Conservation (phyloP, 92 coral and sea anemone genomes). For the Galaxea fascicularis region DNA sequence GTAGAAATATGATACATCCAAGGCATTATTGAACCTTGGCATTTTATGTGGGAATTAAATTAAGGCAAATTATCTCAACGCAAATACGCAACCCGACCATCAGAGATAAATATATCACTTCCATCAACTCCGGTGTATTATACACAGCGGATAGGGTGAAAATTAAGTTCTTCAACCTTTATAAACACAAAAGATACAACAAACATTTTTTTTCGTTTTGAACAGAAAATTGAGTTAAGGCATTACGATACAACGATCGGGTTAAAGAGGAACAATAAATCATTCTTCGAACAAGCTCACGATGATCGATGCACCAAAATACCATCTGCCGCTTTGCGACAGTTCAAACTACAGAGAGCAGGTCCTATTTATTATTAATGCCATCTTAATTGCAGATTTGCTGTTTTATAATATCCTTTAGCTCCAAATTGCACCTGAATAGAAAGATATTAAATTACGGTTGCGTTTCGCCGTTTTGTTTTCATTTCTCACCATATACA, state of each 20-base stretch:
- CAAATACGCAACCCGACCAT: not conserved
- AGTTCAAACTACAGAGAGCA: slow-evolving; percentile 36
- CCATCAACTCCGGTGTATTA: slow-evolving; percentile 4
- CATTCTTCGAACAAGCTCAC: slow-evolving; percentile 26
- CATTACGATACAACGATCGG: not conserved
- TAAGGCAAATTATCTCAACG: not conserved
- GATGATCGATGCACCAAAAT: slow-evolving; percentile 37
- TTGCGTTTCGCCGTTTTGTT: not conserved
- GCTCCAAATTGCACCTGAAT: slow-evolving; percentile 1
- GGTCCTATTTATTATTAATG: slow-evolving; percentile 44
- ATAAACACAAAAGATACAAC: not conserved
- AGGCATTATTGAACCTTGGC: not conserved
- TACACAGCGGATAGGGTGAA: not conserved
- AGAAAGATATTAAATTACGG: slow-evolving; percentile 23
- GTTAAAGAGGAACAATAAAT: slow-evolving; percentile 13
- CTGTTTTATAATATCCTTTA: slow-evolving; percentile 24
- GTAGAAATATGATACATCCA: not conserved
- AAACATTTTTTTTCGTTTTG: not conserved
- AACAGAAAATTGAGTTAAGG: not conserved
- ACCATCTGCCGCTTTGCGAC: slow-evolving; percentile 38
- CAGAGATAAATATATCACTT: slow-evolving; percentile 39
- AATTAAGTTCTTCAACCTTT: not conserved
- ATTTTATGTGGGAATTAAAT: not conserved
- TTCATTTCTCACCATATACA: not conserved
- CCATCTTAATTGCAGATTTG: slow-evolving; percentile 59